phyloP scores from a whole-genome alignment of 2,888 invertebrate genomes.

The Tetrapedia diversipes region DNA sequence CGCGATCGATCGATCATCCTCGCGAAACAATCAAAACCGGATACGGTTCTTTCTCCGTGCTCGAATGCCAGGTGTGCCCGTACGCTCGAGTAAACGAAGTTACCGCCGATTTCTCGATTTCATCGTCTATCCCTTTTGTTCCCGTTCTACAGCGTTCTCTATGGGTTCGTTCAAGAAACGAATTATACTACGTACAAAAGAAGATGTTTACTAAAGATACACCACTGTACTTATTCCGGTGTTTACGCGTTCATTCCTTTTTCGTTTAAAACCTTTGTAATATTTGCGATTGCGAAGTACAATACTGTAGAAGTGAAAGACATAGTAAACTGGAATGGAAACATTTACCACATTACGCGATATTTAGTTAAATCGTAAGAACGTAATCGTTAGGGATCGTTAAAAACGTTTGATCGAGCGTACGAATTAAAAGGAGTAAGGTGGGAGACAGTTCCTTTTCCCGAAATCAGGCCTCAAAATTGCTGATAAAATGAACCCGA shows the following conservation, averaged over 20 bases:
- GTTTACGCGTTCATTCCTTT: too few relatives aligned
- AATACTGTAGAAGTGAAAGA: too few relatives aligned
- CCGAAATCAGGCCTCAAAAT: conserved; percentile 11
- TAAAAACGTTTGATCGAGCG: conserved; percentile 36
- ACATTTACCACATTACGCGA: too few relatives aligned
- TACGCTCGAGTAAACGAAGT: conserved; percentile 35
- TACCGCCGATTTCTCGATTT: background rate
- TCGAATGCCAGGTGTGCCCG: conserved; percentile 30
- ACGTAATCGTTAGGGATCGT: background rate
- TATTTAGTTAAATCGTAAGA: background rate
- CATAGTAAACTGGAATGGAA: too few relatives aligned
- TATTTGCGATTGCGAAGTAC: too few relatives aligned
- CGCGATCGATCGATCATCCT: background rate
- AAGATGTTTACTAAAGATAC: too few relatives aligned
- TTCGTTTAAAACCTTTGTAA: too few relatives aligned
- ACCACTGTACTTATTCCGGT: too few relatives aligned
- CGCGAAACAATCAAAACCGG: conserved; percentile 15
- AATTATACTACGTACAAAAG: too few relatives aligned
- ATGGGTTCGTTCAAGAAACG: too few relatives aligned
- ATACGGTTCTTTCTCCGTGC: conserved; percentile 62
- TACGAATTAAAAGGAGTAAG: conserved; percentile 31
- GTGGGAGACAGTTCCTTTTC: conserved; percentile 24
- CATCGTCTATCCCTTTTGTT: background rate
- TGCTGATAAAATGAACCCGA: conserved; percentile 4
- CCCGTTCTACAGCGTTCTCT: too few relatives aligned